Base-by-base conservation (phyloP, 2,113 vertebrate species). In the Rhadina sibilatrix region DNA sequence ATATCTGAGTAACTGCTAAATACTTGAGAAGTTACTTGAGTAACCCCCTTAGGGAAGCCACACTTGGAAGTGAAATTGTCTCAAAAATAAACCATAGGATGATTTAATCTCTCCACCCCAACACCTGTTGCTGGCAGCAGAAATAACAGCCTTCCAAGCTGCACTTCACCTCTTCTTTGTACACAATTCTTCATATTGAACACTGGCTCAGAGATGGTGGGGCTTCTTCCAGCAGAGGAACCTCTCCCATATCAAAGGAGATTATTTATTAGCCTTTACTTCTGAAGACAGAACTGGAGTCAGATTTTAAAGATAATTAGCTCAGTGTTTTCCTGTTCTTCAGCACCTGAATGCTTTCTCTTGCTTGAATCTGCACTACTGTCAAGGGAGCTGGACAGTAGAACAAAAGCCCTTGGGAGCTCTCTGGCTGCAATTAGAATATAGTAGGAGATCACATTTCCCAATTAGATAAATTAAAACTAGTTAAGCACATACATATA, bases 401-500 rank as follows among this genome's bases (percentile, higher is more conserved):
- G 54, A 87, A 89, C 16, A 91, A 88, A 95, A 95, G 20, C 81
- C 69, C 80, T 65, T 68, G 37, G 30, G 83, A 93, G 59, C 9
- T 90, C 89, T 86, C 57, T 81, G 52, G n/a, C 28, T 94, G 71
- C 69, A 96, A 84, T 95, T 90, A 96, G 46, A 92, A 70, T 42
- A 79, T 6, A 69, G 63, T 16, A 47, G 23, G 72, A 81, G 78
- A 96, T 68, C 12, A 2, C 30, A 78, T 96, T 95, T 93, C 86
- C 68, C 90, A 96, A 93, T 97, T 93, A 96, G 52, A 87, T 38
- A 83, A 95, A 97, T 80, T 70, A 74, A 75, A 91, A 83, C 46
- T 88, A 86, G 71, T 83, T 89, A 93, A 47, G 64, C 38, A 83
- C 28, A 78, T 35, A 94, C 47, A 66, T 0, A 80, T 14, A 84